Base-by-base conservation (phyloP, 2,113 vertebrate species). In the Falco punctatus region DNA sequence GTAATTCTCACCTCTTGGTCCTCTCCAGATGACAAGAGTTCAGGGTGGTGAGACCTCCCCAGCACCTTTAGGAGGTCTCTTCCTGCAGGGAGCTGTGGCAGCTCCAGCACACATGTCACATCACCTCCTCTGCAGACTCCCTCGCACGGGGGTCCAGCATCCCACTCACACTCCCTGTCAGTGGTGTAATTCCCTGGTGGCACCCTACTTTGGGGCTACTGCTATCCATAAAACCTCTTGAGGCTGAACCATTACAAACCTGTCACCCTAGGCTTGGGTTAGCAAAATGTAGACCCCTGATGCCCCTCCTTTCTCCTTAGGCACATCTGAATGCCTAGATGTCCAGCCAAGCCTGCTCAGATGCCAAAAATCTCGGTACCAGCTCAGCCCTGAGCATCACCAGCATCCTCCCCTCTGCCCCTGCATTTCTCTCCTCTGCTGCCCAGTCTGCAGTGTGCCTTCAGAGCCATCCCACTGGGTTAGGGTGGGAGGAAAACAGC, bases 281-380 rank as follows among this genome's bases (percentile, higher is more conserved):
- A 74, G 55, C 19, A n/a, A 73, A 81, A 83, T 21, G 14, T 0
- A 79, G 52, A 67, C 15, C 42, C 24, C 24, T 51, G 58, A 14
- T 73, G 38, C 18, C 30, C 17, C 19, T 80, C 59, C 26, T 32
- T 77, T 64, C 66, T 86, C 27, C 42, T 51, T 7, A 15, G n/a
- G 11, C 15, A 15, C 10, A 11, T 30, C 70, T 28, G 10, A 58
- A 35, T 23, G 54, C 24, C 26, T 30, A 59, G 40, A 12, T 62
- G 49, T 23, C 57, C 38, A 32, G 33, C 5, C 26, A 78, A 46
- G 49, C 55, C 71, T 69, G 33, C 19, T 13, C 38, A 51, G 30
- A 24, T 46, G 46, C 30, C 12, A 5, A 83, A 59, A 9, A 19
- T n/a, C 69, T 58, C 0, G 0, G 28, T 38, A 27, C 11, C 52